phyloP scores from a whole-genome alignment of 2,113 vertebrate genomes.

The Oceanodroma tethys region DNA sequence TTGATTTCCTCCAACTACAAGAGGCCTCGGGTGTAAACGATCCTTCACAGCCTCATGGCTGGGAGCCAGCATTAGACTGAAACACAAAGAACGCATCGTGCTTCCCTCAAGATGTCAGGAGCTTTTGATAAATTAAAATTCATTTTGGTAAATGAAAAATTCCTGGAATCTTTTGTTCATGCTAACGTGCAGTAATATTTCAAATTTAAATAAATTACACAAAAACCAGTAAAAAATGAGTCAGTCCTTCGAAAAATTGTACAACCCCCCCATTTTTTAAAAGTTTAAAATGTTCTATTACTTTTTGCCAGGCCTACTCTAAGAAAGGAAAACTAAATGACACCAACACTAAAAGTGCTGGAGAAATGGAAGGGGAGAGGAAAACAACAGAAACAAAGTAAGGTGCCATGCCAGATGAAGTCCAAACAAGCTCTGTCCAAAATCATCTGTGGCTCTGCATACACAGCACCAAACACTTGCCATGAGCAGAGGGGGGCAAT shows the following conservation, averaged over 20 bases:
- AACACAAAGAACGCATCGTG: constrained; percentile 29
- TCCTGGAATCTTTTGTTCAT: constrained; percentile 10
- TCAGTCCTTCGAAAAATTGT: neutral
- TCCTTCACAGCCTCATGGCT: constrained; percentile 40
- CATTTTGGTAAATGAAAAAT: constrained; percentile 33
- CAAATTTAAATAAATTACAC: neutral
- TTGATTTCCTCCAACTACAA: constrained; percentile 45
- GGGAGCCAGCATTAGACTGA: constrained; percentile 8
- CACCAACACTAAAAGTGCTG: neutral
- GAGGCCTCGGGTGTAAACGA: constrained; percentile 50
- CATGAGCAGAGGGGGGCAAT: too few species aligned
- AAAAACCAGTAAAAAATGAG: neutral
- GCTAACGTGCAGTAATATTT: neutral
- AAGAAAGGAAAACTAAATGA: neutral
- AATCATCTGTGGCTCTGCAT: neutral
- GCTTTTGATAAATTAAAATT: constrained; percentile 44
- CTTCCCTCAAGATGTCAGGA: constrained; percentile 41
- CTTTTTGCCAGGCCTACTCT: neutral
- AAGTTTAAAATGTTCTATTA: neutral
- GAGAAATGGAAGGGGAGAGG: neutral
- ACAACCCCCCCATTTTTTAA: neutral
- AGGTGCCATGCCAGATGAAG: neutral
- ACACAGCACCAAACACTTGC: neutral
- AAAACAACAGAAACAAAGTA: neutral
- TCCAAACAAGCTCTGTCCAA: neutral